A percentile compares a stretch with the other conserved stretches of the same genome.
These are phyloP conservation scores for Esperia sulphurella DNA, from an alignment of 2,888 invertebrate genomes.

Conservation along the genomic window DNA sequence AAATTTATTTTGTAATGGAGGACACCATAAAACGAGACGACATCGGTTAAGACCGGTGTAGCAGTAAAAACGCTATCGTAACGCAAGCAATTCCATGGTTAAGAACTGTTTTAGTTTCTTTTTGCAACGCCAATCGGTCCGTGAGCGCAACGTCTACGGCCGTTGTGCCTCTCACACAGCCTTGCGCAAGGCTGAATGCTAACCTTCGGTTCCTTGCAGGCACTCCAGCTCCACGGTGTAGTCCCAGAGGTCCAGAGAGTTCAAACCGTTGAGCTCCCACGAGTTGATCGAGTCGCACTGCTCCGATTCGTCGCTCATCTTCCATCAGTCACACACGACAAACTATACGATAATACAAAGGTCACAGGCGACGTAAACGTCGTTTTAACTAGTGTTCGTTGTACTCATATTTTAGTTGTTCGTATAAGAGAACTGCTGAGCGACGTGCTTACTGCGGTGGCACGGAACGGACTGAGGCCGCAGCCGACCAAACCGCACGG, in stretches of 20 bases:
- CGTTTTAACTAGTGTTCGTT: slow-evolving; percentile 36
- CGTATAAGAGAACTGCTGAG: slow-evolving; percentile 22
- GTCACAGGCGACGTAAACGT: slow-evolving; percentile 40
- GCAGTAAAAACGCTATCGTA: slow-evolving; percentile 25
- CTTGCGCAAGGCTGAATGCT: slow-evolving; percentile 49
- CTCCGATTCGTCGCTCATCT: slow-evolving; percentile 71
- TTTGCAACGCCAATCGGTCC: slow-evolving; percentile 40
- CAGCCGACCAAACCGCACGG: slow-evolving; percentile 27
- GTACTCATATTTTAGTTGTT: slow-evolving; percentile 47
- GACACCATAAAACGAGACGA: background rate
- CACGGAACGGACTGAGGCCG: slow-evolving; percentile 42
- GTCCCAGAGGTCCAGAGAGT: slow-evolving; percentile 90
- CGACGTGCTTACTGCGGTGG: slow-evolving; percentile 49
- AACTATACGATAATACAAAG: slow-evolving; percentile 32
- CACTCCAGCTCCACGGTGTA: slow-evolving; percentile 91
- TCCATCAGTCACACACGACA: slow-evolving; percentile 30
- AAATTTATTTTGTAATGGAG: background rate
- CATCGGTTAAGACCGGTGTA: background rate
- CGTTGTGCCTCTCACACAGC: slow-evolving; percentile 47
- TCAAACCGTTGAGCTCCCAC: slow-evolving; percentile 79
- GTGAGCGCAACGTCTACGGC: slow-evolving; percentile 22
- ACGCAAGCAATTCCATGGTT: slow-evolving; percentile 46
- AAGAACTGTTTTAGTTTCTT: slow-evolving; percentile 33
- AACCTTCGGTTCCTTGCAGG: slow-evolving; percentile 88
- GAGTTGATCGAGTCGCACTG: slow-evolving; percentile 68